These are phyloP conservation scores for Diabrotica balteata DNA, from an alignment of 2,888 invertebrate species.

Conservation along the genomic window DNA sequence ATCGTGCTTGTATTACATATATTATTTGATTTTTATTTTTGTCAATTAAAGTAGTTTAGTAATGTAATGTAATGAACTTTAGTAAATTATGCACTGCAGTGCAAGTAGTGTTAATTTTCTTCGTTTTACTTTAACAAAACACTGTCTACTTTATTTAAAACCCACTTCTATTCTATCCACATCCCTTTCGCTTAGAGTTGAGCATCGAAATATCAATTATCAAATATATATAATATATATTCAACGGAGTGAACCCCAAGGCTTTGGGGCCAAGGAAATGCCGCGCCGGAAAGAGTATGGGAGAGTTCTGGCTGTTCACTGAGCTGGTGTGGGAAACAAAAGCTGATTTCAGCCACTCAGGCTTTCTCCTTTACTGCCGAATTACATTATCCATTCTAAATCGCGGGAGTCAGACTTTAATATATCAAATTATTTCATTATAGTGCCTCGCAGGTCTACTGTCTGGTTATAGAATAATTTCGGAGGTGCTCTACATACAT, in stretches of 20 bases:
- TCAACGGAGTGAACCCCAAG: conserved; percentile 38
- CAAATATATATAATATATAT: conserved; percentile 46
- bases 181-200: conserved; percentile 50
- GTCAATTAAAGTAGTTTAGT: no score
- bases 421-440: conserved; percentile 42
- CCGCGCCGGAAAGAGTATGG: conserved; percentile 12
- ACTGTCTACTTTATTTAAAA: not conserved
- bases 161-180: not conserved
- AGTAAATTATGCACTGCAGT: no score
- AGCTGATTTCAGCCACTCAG: conserved; percentile 38
- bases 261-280: conserved; percentile 30
- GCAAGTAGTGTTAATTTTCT: no score
- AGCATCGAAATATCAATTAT: conserved; percentile 57
- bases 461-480: conserved; percentile 27
- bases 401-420: conserved; percentile 38
- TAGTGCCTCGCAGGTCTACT: conserved; percentile 30
- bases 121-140: no score
- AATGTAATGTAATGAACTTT: no score
- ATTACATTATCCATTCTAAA: conserved; percentile 40
- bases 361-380: conserved; percentile 32
- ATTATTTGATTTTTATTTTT: no score
- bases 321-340: conserved; percentile 37
- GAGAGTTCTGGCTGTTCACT: conserved; percentile 23
- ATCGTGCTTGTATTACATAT: no score
- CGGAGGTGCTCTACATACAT: conserved; percentile 20